Percentiles rank a stretch among this genome's conserved stretches.
These are phyloP conservation scores for Scyliorhinus canicula DNA, from an alignment of 2,797 vertebrate species.

Conservation along the genomic window DNA sequence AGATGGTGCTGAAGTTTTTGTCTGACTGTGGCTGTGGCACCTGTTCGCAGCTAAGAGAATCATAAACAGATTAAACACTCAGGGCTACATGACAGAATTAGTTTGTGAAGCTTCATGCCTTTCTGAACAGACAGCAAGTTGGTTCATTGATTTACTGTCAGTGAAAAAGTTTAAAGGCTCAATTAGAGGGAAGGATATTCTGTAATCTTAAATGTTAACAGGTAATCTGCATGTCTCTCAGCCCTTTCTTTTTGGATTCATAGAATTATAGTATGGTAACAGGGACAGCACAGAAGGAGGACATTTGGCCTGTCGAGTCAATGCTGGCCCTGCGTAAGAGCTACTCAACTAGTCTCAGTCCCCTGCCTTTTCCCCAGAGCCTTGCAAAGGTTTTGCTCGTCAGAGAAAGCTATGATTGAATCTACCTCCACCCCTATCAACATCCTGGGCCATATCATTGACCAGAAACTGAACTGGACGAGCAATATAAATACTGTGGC, in stretches of 20 bases:
- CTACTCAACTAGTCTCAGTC: no score
- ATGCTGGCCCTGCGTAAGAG: no score
- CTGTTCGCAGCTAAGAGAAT: slow-evolving; percentile 45
- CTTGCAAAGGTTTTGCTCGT: no score
- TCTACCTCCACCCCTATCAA: no score
- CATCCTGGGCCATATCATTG: no score
- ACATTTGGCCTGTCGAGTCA: no score
- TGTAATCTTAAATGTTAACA: neutral
- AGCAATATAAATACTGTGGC: no score
- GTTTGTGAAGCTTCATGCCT: neutral
- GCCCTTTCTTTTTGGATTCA: neutral
- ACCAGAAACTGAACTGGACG: no score
- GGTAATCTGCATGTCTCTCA: neutral
- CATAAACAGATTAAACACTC: neutral
- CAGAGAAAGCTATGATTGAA: no score
- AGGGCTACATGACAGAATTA: neutral
- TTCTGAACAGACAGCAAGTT: neutral
- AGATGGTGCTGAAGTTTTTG: slow-evolving; percentile 59
- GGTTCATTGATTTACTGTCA: neutral
- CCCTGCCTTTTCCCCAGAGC: no score
- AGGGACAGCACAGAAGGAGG: no score
- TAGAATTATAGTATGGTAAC: neutral
- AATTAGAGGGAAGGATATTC: neutral
- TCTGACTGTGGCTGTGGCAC: slow-evolving; percentile 54
- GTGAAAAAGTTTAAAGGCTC: neutral